Conservation (phyloP, 2,888 invertebrate genomes). For the Acanthosepion pharaonis region DNA sequence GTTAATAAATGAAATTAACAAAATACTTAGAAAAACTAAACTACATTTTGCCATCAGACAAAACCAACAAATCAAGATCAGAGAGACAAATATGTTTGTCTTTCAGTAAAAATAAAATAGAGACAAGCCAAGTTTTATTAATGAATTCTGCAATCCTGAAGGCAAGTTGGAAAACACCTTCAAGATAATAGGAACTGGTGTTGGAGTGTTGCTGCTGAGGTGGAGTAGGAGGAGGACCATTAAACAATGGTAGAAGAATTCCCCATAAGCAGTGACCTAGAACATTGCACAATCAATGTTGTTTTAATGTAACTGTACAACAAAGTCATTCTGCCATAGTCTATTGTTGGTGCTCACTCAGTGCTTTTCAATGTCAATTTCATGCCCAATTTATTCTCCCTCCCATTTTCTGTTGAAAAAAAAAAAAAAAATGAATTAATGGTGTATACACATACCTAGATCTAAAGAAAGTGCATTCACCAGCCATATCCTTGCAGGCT, state of each 20-base stretch:
- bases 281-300: not conserved
- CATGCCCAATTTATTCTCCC: not conserved
- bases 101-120: not conserved
- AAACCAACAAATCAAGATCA: not conserved
- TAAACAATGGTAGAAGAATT: not conserved
- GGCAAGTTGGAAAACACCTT: not conserved
- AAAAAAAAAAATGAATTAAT: not conserved
- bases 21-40: no score
- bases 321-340: not conserved
- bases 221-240: not conserved
- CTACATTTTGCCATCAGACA: not conserved
- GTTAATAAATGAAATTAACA: no score
- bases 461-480: not conserved
- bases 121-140: not conserved
- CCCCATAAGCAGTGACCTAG: conserved; percentile 7
- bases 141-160: not conserved
- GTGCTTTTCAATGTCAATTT: conserved; percentile 24
- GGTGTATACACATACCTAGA: conserved; percentile 6
- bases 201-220: not conserved
- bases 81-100: not conserved
- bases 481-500: not conserved
- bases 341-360: not conserved
- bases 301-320: not conserved
- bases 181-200: not conserved
- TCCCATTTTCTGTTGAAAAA: no score